Percentiles rank a stretch among this genome's conserved stretches.
phyloP scores from a whole-genome alignment of 2,797 vertebrate genomes.

The Peromyscus eremicus region DNA sequence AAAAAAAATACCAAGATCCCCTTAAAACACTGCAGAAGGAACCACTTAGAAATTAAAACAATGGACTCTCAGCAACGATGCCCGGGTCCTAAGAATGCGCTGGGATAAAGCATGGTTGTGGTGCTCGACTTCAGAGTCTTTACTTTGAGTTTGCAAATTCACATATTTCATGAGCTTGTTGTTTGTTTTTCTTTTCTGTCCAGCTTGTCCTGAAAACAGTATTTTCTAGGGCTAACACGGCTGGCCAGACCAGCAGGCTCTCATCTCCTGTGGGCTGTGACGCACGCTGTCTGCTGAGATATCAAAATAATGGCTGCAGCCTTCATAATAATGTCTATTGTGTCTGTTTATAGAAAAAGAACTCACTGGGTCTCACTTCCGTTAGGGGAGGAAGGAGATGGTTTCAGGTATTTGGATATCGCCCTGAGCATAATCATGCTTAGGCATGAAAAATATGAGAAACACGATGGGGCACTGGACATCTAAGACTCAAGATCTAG shows the following conservation, averaged over 20 bases:
- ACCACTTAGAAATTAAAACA: slow-evolving; percentile 3
- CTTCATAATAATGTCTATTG: slow-evolving; percentile 15
- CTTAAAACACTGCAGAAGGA: slow-evolving; percentile 9
- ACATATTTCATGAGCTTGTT: neutral
- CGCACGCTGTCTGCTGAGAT: neutral
- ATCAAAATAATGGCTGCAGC: slow-evolving; percentile 54
- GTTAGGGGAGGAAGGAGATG: neutral
- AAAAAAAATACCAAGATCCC: neutral
- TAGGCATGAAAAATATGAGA: neutral
- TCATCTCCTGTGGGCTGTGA: neutral
- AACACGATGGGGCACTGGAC: neutral
- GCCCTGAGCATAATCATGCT: neutral
- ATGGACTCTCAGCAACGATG: neutral
- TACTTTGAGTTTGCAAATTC: neutral
- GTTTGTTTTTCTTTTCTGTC: slow-evolving; percentile 52
- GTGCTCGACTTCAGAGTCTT: slow-evolving; percentile 42
- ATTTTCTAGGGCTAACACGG: slow-evolving; percentile 61
- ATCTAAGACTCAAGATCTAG: neutral
- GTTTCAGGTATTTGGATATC: neutral
- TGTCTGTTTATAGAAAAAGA: slow-evolving; percentile 48
- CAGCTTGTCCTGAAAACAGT: slow-evolving; percentile 26
- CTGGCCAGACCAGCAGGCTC: neutral
- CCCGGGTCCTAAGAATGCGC: neutral
- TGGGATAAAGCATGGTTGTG: neutral
- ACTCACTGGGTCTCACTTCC: slow-evolving; percentile 43